These are phyloP conservation scores for Etheostoma spectabile DNA, from an alignment of 2,113 vertebrate species.

Conservation along the genomic window DNA sequence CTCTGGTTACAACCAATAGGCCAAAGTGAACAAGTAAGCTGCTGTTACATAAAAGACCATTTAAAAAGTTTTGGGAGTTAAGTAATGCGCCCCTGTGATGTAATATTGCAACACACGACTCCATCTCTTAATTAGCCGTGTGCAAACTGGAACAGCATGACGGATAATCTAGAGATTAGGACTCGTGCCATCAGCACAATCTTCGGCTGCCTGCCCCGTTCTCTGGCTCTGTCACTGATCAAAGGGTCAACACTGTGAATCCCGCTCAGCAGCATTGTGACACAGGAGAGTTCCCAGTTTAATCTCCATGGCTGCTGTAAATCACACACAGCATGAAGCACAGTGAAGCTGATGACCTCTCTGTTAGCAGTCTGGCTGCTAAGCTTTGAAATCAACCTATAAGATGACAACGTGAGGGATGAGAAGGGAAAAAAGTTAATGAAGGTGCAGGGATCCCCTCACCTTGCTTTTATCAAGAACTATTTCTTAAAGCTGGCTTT, in stretches of 20 bases:
- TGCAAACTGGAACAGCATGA: constrained; percentile 60
- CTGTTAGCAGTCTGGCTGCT: constrained; percentile 25
- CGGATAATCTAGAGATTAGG: constrained; percentile 76
- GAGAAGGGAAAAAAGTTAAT: background rate
- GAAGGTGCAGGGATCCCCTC: background rate
- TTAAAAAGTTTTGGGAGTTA: constrained; percentile 40
- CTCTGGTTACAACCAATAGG: constrained; percentile 63
- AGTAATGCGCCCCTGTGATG: constrained; percentile 37
- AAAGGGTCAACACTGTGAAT: constrained; percentile 68
- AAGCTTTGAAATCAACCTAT: constrained; percentile 29
- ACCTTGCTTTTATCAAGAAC: background rate
- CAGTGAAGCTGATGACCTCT: constrained; percentile 49
- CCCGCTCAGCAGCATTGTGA: constrained; percentile 31
- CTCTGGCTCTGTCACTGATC: constrained; percentile 52
- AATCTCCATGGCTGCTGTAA: constrained; percentile 59
- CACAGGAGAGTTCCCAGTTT: constrained; percentile 49
- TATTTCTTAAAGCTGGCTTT: background rate
- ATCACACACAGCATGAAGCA: constrained; percentile 47
- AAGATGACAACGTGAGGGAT: constrained; percentile 23
- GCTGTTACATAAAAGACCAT: constrained; percentile 40
- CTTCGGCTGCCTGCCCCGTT: constrained; percentile 57
- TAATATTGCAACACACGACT: constrained; percentile 44
- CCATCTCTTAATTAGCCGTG: constrained; percentile 68
- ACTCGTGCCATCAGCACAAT: constrained; percentile 60
- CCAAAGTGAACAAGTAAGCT: constrained; percentile 15